These are phyloP conservation scores for Crenichthys baileyi DNA, from an alignment of 2,797 vertebrate species.

Conservation along the genomic window DNA sequence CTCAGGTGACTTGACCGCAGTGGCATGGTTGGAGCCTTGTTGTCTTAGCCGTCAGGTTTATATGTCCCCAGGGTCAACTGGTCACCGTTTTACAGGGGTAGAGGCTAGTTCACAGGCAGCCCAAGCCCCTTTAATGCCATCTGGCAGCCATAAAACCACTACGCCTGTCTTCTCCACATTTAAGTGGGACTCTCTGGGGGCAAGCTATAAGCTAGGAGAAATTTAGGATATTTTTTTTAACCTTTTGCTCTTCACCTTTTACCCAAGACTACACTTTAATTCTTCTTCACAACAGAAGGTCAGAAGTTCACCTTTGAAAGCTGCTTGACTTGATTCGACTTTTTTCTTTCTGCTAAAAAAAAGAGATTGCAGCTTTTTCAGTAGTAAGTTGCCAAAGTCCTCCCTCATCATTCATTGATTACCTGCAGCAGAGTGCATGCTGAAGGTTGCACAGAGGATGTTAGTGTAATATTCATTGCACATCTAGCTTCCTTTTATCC, in stretches of 20 bases:
- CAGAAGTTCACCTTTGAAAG: conserved; percentile 79
- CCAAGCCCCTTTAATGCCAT: conserved; percentile 80
- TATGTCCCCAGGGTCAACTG: conserved; percentile 83
- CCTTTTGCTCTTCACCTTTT: conserved; percentile 70
- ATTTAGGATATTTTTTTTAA: conserved; percentile 56
- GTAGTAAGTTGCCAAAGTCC: conserved; percentile 29
- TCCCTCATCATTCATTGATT: conserved; percentile 54
- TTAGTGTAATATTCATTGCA: conserved; percentile 42
- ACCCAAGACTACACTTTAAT: conserved; percentile 27
- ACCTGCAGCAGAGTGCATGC: conserved; percentile 29
- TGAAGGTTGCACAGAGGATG: conserved; percentile 45
- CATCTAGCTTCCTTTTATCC: conserved; percentile 26
- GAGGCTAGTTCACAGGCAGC: conserved; percentile 76
- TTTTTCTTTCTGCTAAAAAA: conserved; percentile 22
- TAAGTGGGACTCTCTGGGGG: conserved; percentile 68
- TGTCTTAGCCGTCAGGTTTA: conserved; percentile 78
- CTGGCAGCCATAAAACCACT: conserved; percentile 87
- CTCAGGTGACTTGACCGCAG: conserved; percentile 40
- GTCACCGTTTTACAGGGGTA: conserved; percentile 81
- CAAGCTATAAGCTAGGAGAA: conserved; percentile 63
- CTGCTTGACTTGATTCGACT: conserved; percentile 30
- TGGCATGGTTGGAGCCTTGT: conserved; percentile 57
- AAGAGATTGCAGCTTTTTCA: conserved; percentile 23
- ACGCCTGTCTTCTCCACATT: conserved; percentile 72
- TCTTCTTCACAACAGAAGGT: conserved; percentile 58